Conservation (phyloP, 2,797 vertebrate genomes). For the Silurus lanzhouensis region DNA sequence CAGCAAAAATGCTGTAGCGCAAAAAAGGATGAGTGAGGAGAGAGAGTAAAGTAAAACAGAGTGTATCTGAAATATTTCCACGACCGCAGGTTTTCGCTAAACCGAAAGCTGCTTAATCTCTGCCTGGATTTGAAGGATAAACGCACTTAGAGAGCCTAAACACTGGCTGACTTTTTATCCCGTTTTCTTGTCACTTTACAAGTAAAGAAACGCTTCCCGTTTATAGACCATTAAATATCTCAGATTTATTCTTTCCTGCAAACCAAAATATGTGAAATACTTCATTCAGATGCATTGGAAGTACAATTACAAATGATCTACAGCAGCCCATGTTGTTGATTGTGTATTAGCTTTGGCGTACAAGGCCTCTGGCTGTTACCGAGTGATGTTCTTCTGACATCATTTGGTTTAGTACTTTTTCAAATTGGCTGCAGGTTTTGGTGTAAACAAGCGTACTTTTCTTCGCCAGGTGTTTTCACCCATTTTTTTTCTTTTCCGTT, state of each 20-base stretch:
- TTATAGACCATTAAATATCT: too few relatives aligned
- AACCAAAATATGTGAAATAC: not conserved
- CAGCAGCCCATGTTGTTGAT: too few relatives aligned
- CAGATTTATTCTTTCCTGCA: too few relatives aligned
- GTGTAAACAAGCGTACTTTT: not conserved
- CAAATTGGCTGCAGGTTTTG: not conserved
- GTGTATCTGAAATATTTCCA: not conserved
- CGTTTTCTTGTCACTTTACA: not conserved
- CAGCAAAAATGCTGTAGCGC: not conserved
- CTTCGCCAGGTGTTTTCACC: not conserved
- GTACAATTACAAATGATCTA: not conserved
- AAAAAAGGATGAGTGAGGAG: too few relatives aligned
- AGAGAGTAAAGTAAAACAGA: not conserved
- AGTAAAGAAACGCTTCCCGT: not conserved
- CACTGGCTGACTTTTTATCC: not conserved
- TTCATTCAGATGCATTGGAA: not conserved
- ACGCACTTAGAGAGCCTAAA: not conserved
- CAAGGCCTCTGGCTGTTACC: not conserved
- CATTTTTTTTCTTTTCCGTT: not conserved
- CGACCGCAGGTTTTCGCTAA: not conserved
- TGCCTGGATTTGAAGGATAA: constrained; percentile 10
- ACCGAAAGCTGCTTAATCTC: constrained; percentile 21
- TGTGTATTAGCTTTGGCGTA: not conserved
- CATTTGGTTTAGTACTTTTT: not conserved
- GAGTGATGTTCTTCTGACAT: not conserved